Conservation (phyloP, 2,888 invertebrate species). For the Pristionchus exspectatus region DNA sequence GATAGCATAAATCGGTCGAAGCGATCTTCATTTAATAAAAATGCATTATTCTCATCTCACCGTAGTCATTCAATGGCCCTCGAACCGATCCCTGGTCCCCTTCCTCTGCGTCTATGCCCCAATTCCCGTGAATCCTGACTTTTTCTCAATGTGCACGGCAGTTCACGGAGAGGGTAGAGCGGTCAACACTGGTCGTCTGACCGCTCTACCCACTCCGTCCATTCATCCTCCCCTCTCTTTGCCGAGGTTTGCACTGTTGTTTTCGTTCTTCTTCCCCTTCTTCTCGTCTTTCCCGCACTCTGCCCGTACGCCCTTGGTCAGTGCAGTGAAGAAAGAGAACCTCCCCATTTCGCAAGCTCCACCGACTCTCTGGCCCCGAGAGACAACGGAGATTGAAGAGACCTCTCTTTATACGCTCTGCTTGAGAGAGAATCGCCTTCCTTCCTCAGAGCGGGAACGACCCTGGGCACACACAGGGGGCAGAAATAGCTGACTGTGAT, state of each 20-base stretch:
- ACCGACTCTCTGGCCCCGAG: neutral
- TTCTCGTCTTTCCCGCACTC: constrained; percentile 16
- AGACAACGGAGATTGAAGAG: neutral
- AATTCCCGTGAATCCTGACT: neutral
- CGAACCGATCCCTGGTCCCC: neutral
- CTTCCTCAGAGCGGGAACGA: neutral
- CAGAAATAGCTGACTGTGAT: neutral
- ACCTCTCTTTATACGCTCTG: neutral
- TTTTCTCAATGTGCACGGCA: neutral
- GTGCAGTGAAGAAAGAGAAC: neutral
- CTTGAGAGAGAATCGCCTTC: neutral
- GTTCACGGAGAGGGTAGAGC: neutral
- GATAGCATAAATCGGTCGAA: too few species aligned
- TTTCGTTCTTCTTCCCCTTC: constrained; percentile 34
- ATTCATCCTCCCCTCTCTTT: neutral
- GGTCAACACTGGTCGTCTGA: neutral
- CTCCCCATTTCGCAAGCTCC: neutral
- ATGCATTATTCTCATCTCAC: too few species aligned
- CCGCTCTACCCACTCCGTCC: neutral
- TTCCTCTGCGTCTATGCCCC: neutral
- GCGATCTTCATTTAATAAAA: too few species aligned
- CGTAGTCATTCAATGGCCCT: neutral
- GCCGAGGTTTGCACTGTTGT: constrained; percentile 28
- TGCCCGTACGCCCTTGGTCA: neutral
- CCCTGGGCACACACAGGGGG: neutral